These are phyloP conservation scores for Megastigmus dorsalis DNA, from an alignment of 2,888 invertebrate genomes.

Conservation along the genomic window DNA sequence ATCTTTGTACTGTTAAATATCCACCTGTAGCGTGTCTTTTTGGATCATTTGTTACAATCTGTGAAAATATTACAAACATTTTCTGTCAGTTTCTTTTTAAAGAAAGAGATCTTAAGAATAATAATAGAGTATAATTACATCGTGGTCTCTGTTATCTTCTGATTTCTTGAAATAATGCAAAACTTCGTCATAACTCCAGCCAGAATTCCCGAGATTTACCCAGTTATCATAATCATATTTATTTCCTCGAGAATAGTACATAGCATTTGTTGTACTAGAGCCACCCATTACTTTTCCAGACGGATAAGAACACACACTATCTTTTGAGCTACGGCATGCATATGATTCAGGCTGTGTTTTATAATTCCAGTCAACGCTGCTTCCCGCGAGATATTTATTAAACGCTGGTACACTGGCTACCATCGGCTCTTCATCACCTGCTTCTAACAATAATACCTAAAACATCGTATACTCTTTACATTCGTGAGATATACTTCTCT, in stretches of 20 bases:
- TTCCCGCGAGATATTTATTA: neutral
- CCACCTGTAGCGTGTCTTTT: too few species aligned
- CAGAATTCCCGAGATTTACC: neutral
- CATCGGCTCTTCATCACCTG: neutral
- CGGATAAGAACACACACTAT: neutral
- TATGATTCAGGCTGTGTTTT: neutral
- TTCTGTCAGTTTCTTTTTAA: too few species aligned
- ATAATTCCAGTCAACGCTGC: neutral
- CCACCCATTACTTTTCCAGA: conserved; percentile 1
- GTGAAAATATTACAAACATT: too few species aligned
- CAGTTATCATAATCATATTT: neutral
- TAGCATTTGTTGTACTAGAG: neutral
- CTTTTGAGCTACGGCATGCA: neutral
- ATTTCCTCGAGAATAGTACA: neutral
- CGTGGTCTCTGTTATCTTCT: neutral
- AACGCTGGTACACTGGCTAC: neutral
- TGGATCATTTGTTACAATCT: too few species aligned
- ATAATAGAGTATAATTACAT: neutral
- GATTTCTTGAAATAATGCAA: neutral
- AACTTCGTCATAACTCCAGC: neutral
- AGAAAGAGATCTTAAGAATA: too few species aligned
- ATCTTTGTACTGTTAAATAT: too few species aligned
- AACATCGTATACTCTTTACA: neutral
- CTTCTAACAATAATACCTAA: neutral
- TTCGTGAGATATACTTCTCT: too few species aligned